A percentile compares a stretch with the other conserved stretches of the same genome.
Conservation (phyloP, 2,888 invertebrate genomes). For the Tipula unca region DNA sequence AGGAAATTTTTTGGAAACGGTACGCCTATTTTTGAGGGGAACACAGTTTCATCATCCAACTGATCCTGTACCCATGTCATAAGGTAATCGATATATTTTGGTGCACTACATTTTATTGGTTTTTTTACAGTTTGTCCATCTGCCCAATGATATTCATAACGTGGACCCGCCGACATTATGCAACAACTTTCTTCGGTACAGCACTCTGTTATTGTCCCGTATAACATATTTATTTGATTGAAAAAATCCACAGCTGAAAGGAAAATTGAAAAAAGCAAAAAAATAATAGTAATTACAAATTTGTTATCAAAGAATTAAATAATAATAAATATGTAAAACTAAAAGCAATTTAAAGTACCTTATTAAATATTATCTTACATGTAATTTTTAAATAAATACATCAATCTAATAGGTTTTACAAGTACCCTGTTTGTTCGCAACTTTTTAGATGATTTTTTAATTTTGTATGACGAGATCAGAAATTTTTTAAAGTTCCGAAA, state of each 20-base stretch:
- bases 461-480: no score
- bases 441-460: no score
- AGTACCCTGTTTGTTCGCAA: no score
- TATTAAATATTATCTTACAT: no score
- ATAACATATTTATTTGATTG: slow-evolving; percentile 99
- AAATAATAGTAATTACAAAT: neutral
- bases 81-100: slow-evolving; percentile 97
- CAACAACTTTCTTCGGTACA: slow-evolving; percentile 96
- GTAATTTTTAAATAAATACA: no score
- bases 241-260: slow-evolving; percentile 95
- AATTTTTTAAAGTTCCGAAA: no score
- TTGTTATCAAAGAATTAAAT: neutral
- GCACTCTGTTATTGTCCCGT: slow-evolving; percentile 99
- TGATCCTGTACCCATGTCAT: slow-evolving; percentile 99
- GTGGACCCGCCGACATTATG: slow-evolving; percentile 98
- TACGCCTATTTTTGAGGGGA: slow-evolving; percentile 98
- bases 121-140: slow-evolving; percentile 97
- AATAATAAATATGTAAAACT: neutral
- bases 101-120: slow-evolving; percentile 97
- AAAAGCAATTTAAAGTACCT: no score
- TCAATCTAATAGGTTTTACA: no score
- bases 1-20: slow-evolving; percentile 98
- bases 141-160: slow-evolving; percentile 99
- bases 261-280: slow-evolving; percentile 22
- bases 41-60: slow-evolving; percentile 94